Base-by-base conservation (phyloP, 1,140 invertebrate species). In the Drosophila sp. region DNA sequence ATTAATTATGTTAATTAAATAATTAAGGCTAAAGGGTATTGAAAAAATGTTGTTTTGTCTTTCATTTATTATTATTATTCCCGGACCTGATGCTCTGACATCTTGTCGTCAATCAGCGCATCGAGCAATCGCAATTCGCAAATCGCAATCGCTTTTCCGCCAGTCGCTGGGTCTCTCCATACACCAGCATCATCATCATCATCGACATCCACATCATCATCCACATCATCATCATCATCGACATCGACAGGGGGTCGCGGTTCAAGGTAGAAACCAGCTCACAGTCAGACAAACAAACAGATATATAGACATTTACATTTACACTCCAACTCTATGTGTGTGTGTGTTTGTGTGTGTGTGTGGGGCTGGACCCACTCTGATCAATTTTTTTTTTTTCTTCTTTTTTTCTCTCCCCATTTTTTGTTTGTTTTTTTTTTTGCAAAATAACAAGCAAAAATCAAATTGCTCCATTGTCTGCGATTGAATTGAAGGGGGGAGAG, bases 201-300 rank as follows among this genome's bases (percentile, higher is more conserved):
- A 29, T 40, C 58, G 27, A 17, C 38, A 61, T 4, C 38, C 25
- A 11, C 35, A 40, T 7, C 38, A 29, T 41, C 58, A 40, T 17
- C 23, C 44, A 2, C 60, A 44, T 44, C 41, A n/a, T 5, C n/a
- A 33, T 27, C 58, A 38, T 6, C 25, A 27, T 30, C 60, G 30
- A 23, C 41, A 62, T 7, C 60, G 60, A 62, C 41, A 62, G 60
- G 60, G 69, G 72, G 72, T 78, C 68, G 72, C 72, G 76, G 72
- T 78, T 78, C 68, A 78, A 78, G 72, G 76, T 72, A 78, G 63
- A 64, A 65, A 68, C 23, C 54, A 60, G 40, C 68, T 35, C 35
- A 64, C 32, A 50, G 44, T 23, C 60, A 64, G 10, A 27, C n/a
- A 38, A 25, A 69, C 6, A 54, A 60, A 55, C 55, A 64, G 5